Evolutionary conservation across 2,888 invertebrate genomes (phyloP).

Genomic region (Loripinus fragilis): DNA sequence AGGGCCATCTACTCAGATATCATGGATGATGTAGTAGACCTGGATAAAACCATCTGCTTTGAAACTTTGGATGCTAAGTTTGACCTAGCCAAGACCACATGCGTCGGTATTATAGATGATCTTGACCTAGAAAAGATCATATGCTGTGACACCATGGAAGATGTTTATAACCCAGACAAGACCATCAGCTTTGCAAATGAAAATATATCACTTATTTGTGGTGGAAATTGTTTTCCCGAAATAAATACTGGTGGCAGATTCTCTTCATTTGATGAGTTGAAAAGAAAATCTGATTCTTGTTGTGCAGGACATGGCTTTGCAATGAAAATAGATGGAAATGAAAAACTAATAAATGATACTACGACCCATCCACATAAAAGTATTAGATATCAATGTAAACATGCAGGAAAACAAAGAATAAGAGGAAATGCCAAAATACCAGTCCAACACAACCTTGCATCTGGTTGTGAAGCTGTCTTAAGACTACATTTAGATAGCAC

Average conservation of each 20-base stretch:
- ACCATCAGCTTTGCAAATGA: too few species aligned
- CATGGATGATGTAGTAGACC: too few species aligned
- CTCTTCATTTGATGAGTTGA: slow-evolving; percentile 2
- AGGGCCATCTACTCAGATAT: too few species aligned
- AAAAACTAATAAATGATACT: background rate
- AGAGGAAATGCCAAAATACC: background rate
- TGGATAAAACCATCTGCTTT: too few species aligned
- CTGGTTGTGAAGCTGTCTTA: background rate
- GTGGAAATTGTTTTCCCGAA: background rate
- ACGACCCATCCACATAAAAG: background rate
- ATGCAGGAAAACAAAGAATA: background rate
- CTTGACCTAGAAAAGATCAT: too few species aligned
- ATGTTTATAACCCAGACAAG: too few species aligned
- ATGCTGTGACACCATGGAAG: too few species aligned
- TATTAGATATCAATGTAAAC: slow-evolving; percentile 7
- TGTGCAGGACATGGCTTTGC: background rate
- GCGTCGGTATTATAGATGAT: too few species aligned
- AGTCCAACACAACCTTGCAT: background rate
- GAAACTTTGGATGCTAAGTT: too few species aligned
- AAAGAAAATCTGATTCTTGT: background rate
- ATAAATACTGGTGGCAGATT: background rate
- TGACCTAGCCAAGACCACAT: too few species aligned
- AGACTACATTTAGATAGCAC: background rate
- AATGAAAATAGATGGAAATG: slow-evolving; percentile 1
- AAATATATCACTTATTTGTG: background rate